Conservation (phyloP, 2,797 vertebrate genomes). For the Borostomias antarcticus region DNA sequence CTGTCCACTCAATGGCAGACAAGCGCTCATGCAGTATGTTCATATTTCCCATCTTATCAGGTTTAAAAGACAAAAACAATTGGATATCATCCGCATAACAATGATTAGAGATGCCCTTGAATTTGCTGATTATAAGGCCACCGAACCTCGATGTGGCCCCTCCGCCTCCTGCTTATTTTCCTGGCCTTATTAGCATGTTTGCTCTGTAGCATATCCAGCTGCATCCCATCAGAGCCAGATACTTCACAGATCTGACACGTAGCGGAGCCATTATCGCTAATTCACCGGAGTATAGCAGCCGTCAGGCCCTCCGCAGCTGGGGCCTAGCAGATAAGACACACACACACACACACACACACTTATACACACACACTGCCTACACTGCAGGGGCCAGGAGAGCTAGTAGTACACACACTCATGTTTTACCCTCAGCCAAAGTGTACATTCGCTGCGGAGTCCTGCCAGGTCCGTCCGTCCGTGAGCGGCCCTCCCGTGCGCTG, state of each 20-base stretch:
- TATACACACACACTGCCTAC: conserved; percentile 9
- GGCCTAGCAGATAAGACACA: conserved; percentile 15
- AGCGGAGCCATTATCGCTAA: conserved; percentile 30
- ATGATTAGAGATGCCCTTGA: too few relatives aligned
- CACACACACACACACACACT: too few relatives aligned
- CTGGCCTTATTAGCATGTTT: conserved; percentile 30
- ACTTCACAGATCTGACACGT: conserved; percentile 36
- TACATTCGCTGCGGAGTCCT: not conserved
- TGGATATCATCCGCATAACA: too few relatives aligned
- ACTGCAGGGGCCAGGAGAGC: conserved; percentile 8
- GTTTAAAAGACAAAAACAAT: too few relatives aligned
- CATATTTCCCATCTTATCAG: too few relatives aligned
- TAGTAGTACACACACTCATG: conserved; percentile 27
- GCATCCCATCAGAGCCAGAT: conserved; percentile 29
- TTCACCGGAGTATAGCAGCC: conserved; percentile 29
- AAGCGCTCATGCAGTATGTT: too few relatives aligned
- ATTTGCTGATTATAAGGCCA: too few relatives aligned
- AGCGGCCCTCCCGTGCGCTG: not conserved
- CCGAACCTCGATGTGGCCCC: too few relatives aligned
- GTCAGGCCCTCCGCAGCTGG: conserved; percentile 16
- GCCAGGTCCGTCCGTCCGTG: not conserved
- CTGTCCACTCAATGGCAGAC: too few relatives aligned
- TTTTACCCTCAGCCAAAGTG: conserved; percentile 2
- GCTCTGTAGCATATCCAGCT: conserved; percentile 25
- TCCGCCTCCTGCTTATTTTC: conserved; percentile 22